A percentile compares a stretch with the other conserved stretches of the same genome.
These are phyloP conservation scores for Philypnodon macrostomus DNA, from an alignment of 2,797 vertebrate species.

Conservation along the genomic window DNA sequence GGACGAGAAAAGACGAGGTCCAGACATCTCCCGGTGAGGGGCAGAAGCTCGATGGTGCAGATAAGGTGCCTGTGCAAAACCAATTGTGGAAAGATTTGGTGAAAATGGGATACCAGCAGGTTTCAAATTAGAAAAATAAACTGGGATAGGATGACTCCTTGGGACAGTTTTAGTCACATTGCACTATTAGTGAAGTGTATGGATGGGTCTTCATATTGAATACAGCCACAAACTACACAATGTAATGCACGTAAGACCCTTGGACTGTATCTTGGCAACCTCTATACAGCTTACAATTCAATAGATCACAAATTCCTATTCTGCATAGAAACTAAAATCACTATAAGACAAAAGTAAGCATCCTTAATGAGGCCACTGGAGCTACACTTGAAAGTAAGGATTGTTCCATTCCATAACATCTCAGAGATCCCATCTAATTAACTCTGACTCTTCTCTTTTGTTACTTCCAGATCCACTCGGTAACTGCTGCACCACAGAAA, in stretches of 20 bases:
- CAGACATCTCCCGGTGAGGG: conserved; percentile 55
- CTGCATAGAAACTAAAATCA: conserved; percentile 7
- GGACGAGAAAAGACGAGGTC: conserved; percentile 31
- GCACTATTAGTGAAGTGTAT: no score
- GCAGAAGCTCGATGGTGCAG: conserved; percentile 62
- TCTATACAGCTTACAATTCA: not conserved
- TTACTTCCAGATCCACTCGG: conserved; percentile 39
- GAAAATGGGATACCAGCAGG: conserved; percentile 40
- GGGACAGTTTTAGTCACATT: not conserved
- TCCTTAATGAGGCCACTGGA: conserved; percentile 36
- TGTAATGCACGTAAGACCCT: not conserved
- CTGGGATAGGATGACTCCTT: conserved; percentile 5
- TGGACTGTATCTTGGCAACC: conserved; percentile 7
- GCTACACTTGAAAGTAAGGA: conserved; percentile 32
- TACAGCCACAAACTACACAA: no score
- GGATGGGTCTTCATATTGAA: no score
- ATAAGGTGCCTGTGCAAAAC: conserved; percentile 65
- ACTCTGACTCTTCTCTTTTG: conserved; percentile 30
- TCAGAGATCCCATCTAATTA: conserved; percentile 56
- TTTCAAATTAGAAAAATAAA: conserved; percentile 57
- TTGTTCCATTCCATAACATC: conserved; percentile 34
- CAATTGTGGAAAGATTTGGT: conserved; percentile 61
- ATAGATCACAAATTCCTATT: conserved; percentile 8
- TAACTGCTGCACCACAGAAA: conserved; percentile 33
- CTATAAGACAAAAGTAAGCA: conserved; percentile 6